Evolutionary conservation across 2,888 invertebrate genomes (phyloP), one percentile per base, ranked within the genome.

Genomic region (Autographa gamma): DNA sequence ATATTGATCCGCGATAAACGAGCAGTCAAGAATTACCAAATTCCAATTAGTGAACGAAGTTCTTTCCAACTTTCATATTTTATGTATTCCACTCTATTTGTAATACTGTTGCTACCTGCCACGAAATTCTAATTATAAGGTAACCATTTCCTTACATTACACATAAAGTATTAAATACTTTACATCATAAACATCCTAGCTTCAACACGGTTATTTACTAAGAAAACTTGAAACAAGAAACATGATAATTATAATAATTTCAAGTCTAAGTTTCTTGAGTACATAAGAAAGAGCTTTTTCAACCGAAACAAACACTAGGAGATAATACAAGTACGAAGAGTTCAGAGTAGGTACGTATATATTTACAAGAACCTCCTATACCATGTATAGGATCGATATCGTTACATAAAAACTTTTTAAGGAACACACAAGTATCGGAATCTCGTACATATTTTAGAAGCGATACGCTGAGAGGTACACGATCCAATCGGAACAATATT

Each of bases 391-490:
- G 25, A 56, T 56, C 52, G 54, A 56, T 56, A 56, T 13, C 3
- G 54, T 13, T 54, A 64, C 56, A 63, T 58, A 52, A 48, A 76
- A 80, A 77, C 59, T 68, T 69, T 76, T 80, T 62, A 61, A 38
- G 43, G 38, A 72, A 70, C 63, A 77, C 11, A 56, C 54, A 56
- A 56, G 25, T 56, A 25, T 56, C 54, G 19, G 48, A n/a, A 48
- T 48, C 48, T 48, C 48, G 48, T 48, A 48, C 54, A 19, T 19
- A 56, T 54, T 19, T 19, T 25, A 19, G 13, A 54, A 19, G 54
- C 54, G 54, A 56, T 56, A 56, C 25, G 54, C 54, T 56, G 54
- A 13, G 54, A 48, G 43, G 43, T 16, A 48, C 48, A 48, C n/a
- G 48, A 25, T 19, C 54, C 54, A 56, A 56, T 56, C 19, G 19